Evolutionary conservation across 2,797 vertebrate species (phyloP).

Genomic region (Mallotus villosus): DNA sequence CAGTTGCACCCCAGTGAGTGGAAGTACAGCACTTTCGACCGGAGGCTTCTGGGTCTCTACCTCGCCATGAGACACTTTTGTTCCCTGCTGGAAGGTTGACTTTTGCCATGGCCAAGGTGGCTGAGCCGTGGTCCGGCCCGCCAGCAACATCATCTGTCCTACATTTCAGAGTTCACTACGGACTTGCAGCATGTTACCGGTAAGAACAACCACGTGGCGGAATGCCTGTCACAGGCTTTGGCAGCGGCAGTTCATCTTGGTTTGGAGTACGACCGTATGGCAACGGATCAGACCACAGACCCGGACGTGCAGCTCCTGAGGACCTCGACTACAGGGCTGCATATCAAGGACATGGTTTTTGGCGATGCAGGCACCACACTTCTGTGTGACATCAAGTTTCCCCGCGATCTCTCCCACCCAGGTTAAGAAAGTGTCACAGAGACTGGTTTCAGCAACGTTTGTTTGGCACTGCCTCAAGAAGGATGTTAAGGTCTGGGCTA

Average conservation of each 20-base stretch:
- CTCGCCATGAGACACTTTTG: background rate
- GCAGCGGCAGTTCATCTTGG: conserved; percentile 7
- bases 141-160: background rate
- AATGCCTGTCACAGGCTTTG: conserved; percentile 14
- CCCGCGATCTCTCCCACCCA: conserved; percentile 16
- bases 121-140: background rate
- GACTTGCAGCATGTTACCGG: conserved; percentile 1
- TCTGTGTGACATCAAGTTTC: too few species aligned
- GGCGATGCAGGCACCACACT: background rate
- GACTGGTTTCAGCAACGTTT: conserved; percentile 8
- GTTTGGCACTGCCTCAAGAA: conserved; percentile 21
- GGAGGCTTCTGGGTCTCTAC: background rate
- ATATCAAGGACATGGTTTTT: background rate
- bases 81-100: background rate
- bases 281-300: conserved; percentile 5
- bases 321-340: background rate
- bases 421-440: conserved; percentile 4
- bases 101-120: conserved; percentile 3
- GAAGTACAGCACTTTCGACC: conserved; percentile 18
- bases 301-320: conserved; percentile 1
- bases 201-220: background rate
- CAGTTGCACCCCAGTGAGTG: background rate
- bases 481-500: conserved; percentile 8
- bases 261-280: conserved; percentile 1
- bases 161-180: conserved; percentile 4